Evolutionary conservation across 2,797 vertebrate genomes (phyloP).

Genomic region (Botia kubotai): DNA sequence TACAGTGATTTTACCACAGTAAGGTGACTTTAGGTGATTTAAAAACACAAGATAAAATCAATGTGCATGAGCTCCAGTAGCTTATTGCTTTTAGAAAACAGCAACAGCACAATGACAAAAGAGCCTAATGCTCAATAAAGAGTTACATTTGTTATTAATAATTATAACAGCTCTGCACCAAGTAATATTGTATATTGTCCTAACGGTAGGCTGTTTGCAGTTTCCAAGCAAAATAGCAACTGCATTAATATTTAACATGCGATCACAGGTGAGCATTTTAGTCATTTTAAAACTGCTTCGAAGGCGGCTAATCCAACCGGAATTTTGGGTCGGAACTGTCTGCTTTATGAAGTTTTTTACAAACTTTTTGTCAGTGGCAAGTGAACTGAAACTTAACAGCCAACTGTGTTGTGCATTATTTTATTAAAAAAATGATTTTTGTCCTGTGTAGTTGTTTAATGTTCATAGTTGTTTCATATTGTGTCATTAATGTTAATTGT

Average conservation of each 20-base stretch:
- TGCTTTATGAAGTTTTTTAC: neutral
- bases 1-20: conserved; percentile 2
- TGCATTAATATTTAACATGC: neutral
- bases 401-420: neutral
- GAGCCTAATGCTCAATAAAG: neutral
- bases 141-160: conserved; percentile 4
- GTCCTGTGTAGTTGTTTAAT: too few species aligned
- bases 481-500: neutral
- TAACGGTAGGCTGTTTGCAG: neutral
- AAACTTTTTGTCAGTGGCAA: neutral
- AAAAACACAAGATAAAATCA: conserved; percentile 4
- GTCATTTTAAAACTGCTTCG: neutral
- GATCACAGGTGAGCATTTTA: neutral
- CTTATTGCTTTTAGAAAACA: neutral
- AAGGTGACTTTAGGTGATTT: neutral
- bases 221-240: neutral
- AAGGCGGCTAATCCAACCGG: neutral
- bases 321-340: neutral
- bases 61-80: neutral
- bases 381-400: neutral
- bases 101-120: neutral
- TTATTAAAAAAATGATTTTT: neutral
- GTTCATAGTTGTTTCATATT: neutral
- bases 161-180: neutral
- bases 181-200: neutral